Evolutionary conservation across 2,113 vertebrate species (phyloP), one percentile per base, ranked within the genome.

Genomic region (Fulmarus glacialis): DNA sequence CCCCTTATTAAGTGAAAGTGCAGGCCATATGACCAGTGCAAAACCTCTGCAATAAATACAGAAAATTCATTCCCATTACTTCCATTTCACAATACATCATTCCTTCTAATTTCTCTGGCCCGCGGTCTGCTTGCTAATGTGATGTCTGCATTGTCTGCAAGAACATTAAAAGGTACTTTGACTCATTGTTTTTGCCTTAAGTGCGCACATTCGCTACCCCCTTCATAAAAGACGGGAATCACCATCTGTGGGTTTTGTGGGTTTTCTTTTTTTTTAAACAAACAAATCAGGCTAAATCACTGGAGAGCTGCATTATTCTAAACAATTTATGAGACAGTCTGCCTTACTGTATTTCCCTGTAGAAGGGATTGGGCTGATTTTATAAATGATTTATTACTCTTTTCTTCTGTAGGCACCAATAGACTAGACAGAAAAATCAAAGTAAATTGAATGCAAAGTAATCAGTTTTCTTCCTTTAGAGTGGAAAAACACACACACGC

Each of bases 271-370:
- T 26, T 82, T 95, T 94, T 63, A 97, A 98, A 96, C 94, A 98
- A 95, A 97, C 89, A 96, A 96, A 97, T 97, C 97, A 97, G 64
- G 75, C 87, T 95, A 97, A 97, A 93, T 96, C 96, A 95, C 87
- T 93, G 53, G 96, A 97, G 91, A 97, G 77, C 81, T 95, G 73
- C 24, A 70, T 97, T 98, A 96, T 98, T 98, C 89, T 97, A 97
- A 97, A 98, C 97, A 98, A 98, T 98, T 98, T 98, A 98, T 98
- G 96, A 98, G 97, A 96, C 97, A 95, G 89, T 95, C 97, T 98
- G 94, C 91, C 95, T 97, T 83, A 68, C 85, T 97, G 45, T 93
- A 97, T 98, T 98, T 98, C 95, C 95, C 90, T 93, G 78, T 88
- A 97, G 97, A 97, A 98, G 91, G 70, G 60, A 93, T 94, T 93